Percentiles rank a stretch among this genome's conserved stretches.
phyloP scores from a whole-genome alignment of 2,888 invertebrate species.

The Pollenia griseotomentosa region DNA sequence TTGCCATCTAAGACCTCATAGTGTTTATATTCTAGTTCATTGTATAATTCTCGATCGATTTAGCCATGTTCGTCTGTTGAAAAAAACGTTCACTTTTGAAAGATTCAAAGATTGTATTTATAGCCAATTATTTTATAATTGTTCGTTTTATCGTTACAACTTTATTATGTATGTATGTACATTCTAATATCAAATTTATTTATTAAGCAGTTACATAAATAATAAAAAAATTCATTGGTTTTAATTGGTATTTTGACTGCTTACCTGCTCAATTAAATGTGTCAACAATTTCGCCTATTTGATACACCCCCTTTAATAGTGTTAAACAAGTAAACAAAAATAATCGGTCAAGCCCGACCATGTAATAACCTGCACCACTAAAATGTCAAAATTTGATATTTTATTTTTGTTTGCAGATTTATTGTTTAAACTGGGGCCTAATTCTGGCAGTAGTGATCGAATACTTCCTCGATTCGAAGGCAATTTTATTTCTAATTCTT shows the following conservation, averaged over 20 bases:
- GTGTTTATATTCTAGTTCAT: too few relatives aligned
- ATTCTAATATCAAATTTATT: background rate
- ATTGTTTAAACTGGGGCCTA: too few relatives aligned
- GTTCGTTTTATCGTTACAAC: conserved; percentile 15
- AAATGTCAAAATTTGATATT: too few relatives aligned
- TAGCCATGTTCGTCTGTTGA: too few relatives aligned
- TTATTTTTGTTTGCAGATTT: too few relatives aligned
- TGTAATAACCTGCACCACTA: too few relatives aligned
- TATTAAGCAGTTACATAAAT: background rate
- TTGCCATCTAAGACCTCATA: too few relatives aligned
- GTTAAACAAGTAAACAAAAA: background rate
- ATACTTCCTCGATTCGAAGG: too few relatives aligned
- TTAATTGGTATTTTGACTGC: conserved; percentile 14
- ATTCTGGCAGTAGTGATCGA: too few relatives aligned
- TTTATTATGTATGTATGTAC: conserved; percentile 12
- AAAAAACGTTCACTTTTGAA: too few relatives aligned
- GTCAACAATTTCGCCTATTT: background rate
- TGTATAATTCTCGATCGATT: too few relatives aligned
- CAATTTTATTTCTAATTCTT: too few relatives aligned
- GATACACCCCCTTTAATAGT: background rate
- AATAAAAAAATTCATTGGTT: conserved; percentile 25
- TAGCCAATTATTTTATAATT: conserved; percentile 36
- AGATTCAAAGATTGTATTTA: conserved; percentile 4
- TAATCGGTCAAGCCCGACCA: background rate
- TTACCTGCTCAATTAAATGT: background rate